A percentile compares a stretch with the other conserved stretches of the same genome.
Evolutionary conservation across 2,797 vertebrate genomes (phyloP).

Genomic region (Malacoraja senta): DNA sequence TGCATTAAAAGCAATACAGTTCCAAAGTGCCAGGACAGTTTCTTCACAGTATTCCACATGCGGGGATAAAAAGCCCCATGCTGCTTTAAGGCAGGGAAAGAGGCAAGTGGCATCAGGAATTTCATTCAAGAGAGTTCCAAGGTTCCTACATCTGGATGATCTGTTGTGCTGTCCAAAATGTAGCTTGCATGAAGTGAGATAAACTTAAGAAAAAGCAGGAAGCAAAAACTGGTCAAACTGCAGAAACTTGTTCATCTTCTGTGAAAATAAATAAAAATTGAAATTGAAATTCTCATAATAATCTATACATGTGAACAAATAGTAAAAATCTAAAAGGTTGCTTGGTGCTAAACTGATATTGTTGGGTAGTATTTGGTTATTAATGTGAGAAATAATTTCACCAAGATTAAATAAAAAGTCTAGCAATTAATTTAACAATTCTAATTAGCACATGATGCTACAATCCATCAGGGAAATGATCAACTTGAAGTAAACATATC

Average conservation of each 20-base stretch:
- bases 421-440: not conserved
- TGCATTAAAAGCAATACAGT: constrained; percentile 64
- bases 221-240: constrained; percentile 71
- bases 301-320: not conserved
- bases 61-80: constrained; percentile 75
- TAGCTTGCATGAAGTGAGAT: constrained; percentile 59
- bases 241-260: constrained; percentile 96
- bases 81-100: constrained; percentile 97
- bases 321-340: not conserved
- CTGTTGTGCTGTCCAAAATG: constrained; percentile 69
- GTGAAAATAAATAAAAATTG: constrained; percentile 48
- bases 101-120: constrained; percentile 71
- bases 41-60: constrained; percentile 99
- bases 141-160: constrained; percentile 64
- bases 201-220: constrained; percentile 43
- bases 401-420: not conserved
- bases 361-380: not conserved
- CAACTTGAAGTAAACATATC: not conserved
- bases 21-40: constrained; percentile 85
- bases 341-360: not conserved
- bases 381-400: not conserved
- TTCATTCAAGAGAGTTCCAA: constrained; percentile 60
- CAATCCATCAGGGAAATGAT: not conserved
- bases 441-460: not conserved
- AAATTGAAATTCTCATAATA: not conserved